phyloP scores from a whole-genome alignment of 2,113 vertebrate species.

The Dicaeum eximium region DNA sequence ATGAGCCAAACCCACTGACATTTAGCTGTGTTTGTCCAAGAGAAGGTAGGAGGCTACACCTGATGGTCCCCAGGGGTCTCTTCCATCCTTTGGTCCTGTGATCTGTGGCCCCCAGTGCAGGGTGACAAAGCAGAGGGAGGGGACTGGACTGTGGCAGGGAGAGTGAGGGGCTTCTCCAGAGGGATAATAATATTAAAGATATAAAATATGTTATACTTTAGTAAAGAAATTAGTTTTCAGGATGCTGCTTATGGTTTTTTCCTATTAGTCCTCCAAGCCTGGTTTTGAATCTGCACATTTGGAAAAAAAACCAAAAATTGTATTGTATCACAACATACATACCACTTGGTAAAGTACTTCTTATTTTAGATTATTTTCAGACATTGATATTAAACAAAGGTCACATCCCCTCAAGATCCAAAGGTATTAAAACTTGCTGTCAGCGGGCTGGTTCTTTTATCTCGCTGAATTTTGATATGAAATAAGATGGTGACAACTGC shows the following conservation, averaged over 20 bases:
- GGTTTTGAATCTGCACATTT: neutral
- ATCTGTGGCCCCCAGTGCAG: neutral
- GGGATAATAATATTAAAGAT: neutral
- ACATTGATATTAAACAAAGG: neutral
- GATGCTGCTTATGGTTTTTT: neutral
- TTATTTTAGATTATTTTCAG: neutral
- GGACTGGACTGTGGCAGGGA: neutral
- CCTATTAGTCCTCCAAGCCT: neutral
- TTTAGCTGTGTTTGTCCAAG: neutral
- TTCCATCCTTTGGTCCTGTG: neutral
- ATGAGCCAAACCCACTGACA: neutral
- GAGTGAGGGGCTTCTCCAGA: neutral
- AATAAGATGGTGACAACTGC: neutral
- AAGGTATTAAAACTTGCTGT: neutral
- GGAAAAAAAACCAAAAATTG: neutral
- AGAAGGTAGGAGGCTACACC: neutral
- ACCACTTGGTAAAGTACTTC: neutral
- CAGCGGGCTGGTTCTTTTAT: neutral
- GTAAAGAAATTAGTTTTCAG: neutral
- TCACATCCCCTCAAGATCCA: neutral
- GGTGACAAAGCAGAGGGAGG: neutral
- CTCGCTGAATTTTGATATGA: neutral
- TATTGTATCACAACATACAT: neutral
- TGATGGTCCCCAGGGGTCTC: neutral
- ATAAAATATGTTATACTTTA: neutral